Conservation (phyloP, 1,140 invertebrate genomes). For the Drosophila carrolli region DNA sequence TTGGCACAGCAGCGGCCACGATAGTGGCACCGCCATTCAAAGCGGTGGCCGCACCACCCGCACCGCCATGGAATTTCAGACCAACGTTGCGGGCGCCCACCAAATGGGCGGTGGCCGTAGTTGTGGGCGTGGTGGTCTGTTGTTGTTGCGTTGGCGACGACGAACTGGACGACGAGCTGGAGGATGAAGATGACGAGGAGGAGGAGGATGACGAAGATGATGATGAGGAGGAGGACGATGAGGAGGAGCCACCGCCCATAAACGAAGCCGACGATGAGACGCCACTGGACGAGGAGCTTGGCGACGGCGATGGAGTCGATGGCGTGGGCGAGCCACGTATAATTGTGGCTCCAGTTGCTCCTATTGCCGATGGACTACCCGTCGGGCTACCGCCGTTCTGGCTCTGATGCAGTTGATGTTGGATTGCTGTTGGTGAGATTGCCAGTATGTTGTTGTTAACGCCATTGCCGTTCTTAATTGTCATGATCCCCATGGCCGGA, state of each 20-base stretch:
- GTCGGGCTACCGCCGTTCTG: slow-evolving; percentile 40
- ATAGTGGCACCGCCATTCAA: slow-evolving; percentile 60
- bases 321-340: slow-evolving; percentile 80
- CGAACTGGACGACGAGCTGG: slow-evolving; percentile 61
- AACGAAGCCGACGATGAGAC: slow-evolving; percentile 78
- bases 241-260: slow-evolving; percentile 54
- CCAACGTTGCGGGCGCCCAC: slow-evolving; percentile 59
- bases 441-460: slow-evolving; percentile 22
- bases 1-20: slow-evolving; percentile 51
- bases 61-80: slow-evolving; percentile 60
- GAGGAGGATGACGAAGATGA: slow-evolving; percentile 51
- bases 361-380: slow-evolving; percentile 52
- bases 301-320: slow-evolving; percentile 80
- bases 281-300: slow-evolving; percentile 76
- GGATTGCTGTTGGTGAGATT: slow-evolving; percentile 38
- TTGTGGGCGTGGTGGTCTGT: slow-evolving; percentile 3
- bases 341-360: slow-evolving; percentile 16
- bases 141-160: slow-evolving; percentile 43
- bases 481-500: slow-evolving; percentile 47
- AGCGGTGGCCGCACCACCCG: slow-evolving; percentile 14
- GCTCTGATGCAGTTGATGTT: slow-evolving; percentile 25
- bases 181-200: slow-evolving; percentile 55
- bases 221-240: slow-evolving; percentile 57
- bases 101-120: slow-evolving; percentile 44
- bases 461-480: slow-evolving; percentile 46